Conservation (phyloP, 2,797 vertebrate species). For the Gallinago nigripennis region DNA sequence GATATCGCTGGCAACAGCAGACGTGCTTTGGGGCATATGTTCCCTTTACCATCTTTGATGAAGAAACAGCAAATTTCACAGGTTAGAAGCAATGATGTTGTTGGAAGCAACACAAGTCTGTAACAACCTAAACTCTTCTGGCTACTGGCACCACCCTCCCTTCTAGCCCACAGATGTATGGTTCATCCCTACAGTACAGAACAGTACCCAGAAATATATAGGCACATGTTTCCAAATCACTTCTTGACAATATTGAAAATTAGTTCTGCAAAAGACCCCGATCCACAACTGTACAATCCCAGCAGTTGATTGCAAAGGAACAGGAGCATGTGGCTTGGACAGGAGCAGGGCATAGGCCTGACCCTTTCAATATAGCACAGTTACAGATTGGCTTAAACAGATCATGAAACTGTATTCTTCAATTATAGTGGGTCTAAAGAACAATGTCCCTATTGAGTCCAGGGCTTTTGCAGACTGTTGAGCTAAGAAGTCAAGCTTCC, state of each 20-base stretch:
- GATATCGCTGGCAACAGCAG: neutral
- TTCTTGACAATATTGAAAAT: neutral
- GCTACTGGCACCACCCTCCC: neutral
- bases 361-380: neutral
- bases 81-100: neutral
- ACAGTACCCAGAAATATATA: neutral
- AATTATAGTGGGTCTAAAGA: neutral
- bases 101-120: neutral
- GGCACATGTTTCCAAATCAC: neutral
- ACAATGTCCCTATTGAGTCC: neutral
- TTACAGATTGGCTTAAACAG: neutral
- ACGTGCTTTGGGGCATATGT: rapidly evolving
- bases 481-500: neutral
- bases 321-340: neutral
- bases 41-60: neutral
- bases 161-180: neutral
- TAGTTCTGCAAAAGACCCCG: neutral
- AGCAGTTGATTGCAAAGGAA: neutral
- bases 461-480: neutral
- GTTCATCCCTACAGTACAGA: neutral
- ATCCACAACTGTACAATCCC: neutral
- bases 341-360: neutral
- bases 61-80: neutral
- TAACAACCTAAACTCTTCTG: neutral
- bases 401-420: neutral